A percentile compares a stretch with the other conserved stretches of the same genome.
phyloP scores from a whole-genome alignment of 2,888 invertebrate species.

The Synergus itoensis region DNA sequence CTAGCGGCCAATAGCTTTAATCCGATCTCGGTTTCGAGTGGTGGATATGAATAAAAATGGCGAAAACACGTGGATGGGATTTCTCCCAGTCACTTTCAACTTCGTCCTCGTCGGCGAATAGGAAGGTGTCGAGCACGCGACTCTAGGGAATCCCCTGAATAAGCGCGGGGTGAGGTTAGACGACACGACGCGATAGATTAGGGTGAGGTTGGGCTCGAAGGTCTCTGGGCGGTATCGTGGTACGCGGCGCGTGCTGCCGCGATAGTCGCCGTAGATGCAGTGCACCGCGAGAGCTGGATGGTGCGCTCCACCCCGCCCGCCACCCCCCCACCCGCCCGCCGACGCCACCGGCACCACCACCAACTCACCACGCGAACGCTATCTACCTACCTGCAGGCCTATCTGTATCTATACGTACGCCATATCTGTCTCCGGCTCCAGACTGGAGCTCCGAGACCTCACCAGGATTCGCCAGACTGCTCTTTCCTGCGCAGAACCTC shows the following conservation, averaged over 20 bases:
- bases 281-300: conserved; percentile 57
- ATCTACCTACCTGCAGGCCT: conserved; percentile 25
- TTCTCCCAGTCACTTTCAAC: background rate
- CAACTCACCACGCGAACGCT: conserved; percentile 37
- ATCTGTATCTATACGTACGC: conserved; percentile 40
- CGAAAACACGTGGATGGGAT: conserved; percentile 17
- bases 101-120: conserved; percentile 20
- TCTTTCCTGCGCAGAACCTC: conserved; percentile 47
- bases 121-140: conserved; percentile 33
- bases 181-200: conserved; percentile 46
- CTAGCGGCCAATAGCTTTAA: background rate
- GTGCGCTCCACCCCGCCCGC: conserved; percentile 49
- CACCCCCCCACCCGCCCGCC: conserved; percentile 14
- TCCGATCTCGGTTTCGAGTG: background rate
- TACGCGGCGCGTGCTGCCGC: conserved; percentile 65
- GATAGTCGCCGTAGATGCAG: conserved; percentile 70
- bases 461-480: conserved; percentile 35
- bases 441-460: conserved; percentile 35
- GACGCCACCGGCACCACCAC: conserved; percentile 42
- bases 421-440: conserved; percentile 38
- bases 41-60: conserved; percentile 29
- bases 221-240: conserved; percentile 44
- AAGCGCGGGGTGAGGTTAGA: conserved; percentile 36
- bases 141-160: conserved; percentile 35
- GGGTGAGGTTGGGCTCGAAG: conserved; percentile 53